Evolutionary conservation across 2,888 invertebrate species (phyloP), one percentile per base, ranked within the genome.

Genomic region (Alsophila aescularia): DNA sequence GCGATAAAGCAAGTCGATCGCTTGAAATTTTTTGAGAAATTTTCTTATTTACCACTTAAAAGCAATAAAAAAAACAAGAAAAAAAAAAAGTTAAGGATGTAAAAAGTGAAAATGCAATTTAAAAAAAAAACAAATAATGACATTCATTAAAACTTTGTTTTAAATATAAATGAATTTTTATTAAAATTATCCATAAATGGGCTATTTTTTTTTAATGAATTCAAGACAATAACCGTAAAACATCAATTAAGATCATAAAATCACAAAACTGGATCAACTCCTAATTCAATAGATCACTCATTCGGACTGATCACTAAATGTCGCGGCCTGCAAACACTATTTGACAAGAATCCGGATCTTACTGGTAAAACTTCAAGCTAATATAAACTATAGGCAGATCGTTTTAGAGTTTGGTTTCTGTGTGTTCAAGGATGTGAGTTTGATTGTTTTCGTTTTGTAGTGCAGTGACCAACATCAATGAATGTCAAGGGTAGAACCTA

Each of bases 401-500:
- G 16, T 12, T 8, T 34, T 55, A 61, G 35, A 54, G 52, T 52
- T 53, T 15, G 43, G 49, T 52, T 56, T 55, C 56, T 9, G 37
- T 10, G 13, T 47, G 27, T 12, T 16, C 8, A 8, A 8, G 9
- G 32, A 21, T 13, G 59, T 52, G 53, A 55, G 60, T 60, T 75
- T 58, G 29, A 60, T 15, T 58, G 52, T 60, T 77, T 53, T 41
- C 53, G 37, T 60, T 52, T 50, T 60, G 55, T 24, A 51, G 24
- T 45, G 18, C 14, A 47, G 40, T 36, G 55, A 51, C 14, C 58
- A 53, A 41, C 66, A 59, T 70, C 65, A 69, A 73, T 79, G 79
- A 84, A 85, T 85, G 85, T 83, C 85, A 85, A 85, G 85, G 80
- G 77, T 76, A 77, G 53, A 47, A 47, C 55, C 50, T 56, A 51